These are phyloP conservation scores for Enteromius thamalakanensis DNA, from an alignment of 2,797 vertebrate species.

Conservation along the genomic window DNA sequence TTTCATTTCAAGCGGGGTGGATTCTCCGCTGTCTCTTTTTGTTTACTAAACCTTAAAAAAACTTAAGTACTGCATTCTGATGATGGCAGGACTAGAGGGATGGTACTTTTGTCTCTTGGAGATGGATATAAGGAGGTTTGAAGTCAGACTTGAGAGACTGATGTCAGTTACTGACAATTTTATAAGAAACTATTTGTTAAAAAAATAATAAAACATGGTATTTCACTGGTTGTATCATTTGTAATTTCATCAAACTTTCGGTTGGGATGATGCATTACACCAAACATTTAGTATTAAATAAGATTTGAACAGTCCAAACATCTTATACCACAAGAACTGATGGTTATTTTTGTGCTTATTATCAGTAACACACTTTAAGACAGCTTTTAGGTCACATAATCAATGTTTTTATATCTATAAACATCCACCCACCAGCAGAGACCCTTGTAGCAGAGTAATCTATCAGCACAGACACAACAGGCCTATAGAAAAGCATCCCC, in stretches of 20 bases:
- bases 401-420: not conserved
- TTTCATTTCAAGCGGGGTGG: conserved; percentile 58
- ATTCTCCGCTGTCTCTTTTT: conserved; percentile 69
- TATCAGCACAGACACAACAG: conserved; percentile 18
- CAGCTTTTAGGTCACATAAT: conserved; percentile 3
- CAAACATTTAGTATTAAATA: conserved; percentile 19
- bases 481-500: conserved; percentile 8
- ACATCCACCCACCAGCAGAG: not conserved
- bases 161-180: conserved; percentile 83
- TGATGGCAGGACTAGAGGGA: conserved; percentile 71
- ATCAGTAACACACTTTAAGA: not conserved
- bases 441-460: not conserved
- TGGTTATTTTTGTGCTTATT: not conserved
- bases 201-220: conserved; percentile 68
- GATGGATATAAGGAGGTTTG: conserved; percentile 70
- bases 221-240: conserved; percentile 72
- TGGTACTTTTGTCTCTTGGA: conserved; percentile 76
- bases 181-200: conserved; percentile 64
- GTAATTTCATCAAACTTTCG: conserved; percentile 61
- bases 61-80: conserved; percentile 78
- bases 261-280: not conserved
- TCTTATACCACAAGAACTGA: not conserved
- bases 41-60: conserved; percentile 73
- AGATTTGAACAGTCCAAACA: not conserved
- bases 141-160: conserved; percentile 73